phyloP scores from a whole-genome alignment of 2,888 invertebrate species.

The Harpagoxenus sublaevis region DNA sequence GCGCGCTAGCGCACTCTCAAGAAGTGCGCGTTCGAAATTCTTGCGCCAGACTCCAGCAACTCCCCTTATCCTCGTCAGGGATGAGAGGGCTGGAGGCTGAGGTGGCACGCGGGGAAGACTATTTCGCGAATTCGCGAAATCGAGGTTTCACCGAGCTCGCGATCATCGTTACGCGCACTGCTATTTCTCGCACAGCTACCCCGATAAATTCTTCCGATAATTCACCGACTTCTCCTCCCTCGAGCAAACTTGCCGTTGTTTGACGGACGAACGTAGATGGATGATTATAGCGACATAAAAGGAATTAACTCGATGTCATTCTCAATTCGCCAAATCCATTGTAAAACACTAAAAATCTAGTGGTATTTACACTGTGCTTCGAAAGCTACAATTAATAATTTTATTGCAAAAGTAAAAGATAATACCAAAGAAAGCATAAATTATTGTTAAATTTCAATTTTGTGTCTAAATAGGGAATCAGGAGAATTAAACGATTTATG shows the following conservation, averaged over 20 bases:
- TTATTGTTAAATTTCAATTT: not conserved
- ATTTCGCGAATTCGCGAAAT: slow-evolving; percentile 71
- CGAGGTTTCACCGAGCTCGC: slow-evolving; percentile 40
- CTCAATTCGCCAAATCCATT: not conserved
- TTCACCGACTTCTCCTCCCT: slow-evolving; percentile 13
- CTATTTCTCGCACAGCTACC: slow-evolving; percentile 47
- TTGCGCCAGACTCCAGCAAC: slow-evolving; percentile 33
- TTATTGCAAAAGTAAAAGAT: not conserved
- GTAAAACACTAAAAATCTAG: not conserved
- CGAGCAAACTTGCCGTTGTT: slow-evolving; percentile 12
- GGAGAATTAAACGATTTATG: not conserved
- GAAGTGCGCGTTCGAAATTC: slow-evolving; percentile 58
- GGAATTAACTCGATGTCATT: slow-evolving; percentile 11
- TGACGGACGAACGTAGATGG: slow-evolving; percentile 19
- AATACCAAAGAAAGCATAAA: not conserved
- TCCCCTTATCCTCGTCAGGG: slow-evolving; percentile 15
- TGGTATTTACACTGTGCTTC: not conserved
- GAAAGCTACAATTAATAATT: not conserved
- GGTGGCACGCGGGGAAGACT: slow-evolving; percentile 37
- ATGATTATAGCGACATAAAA: slow-evolving; percentile 4
- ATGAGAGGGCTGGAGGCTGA: not conserved
- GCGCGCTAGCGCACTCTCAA: slow-evolving; percentile 44
- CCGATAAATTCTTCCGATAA: slow-evolving; percentile 52
- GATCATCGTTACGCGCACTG: slow-evolving; percentile 42
- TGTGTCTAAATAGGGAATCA: not conserved